These are phyloP conservation scores for Portunus trituberculatus DNA, from an alignment of 1,140 invertebrate genomes.

Conservation along the genomic window DNA sequence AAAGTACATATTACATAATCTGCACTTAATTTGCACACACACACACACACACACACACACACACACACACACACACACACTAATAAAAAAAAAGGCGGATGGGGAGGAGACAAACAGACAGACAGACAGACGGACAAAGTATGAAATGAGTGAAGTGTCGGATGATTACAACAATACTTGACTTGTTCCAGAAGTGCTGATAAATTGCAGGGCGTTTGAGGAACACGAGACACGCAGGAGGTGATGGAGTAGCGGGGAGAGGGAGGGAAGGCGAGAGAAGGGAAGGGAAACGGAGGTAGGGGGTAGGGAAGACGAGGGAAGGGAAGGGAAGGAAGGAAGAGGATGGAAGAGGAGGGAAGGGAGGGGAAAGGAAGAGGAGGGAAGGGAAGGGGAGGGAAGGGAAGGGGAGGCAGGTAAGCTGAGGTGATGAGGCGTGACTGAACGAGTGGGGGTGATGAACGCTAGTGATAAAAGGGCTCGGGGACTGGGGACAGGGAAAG, in stretches of 20 bases:
- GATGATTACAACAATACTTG: background rate
- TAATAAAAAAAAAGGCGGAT: background rate
- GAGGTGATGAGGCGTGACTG: background rate
- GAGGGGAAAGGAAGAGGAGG: background rate
- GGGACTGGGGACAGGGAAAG: too few relatives aligned
- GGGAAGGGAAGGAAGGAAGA: background rate
- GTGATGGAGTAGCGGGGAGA: background rate
- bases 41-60: slow-evolving; percentile 10
- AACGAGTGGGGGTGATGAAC: too few relatives aligned
- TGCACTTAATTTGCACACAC: background rate
- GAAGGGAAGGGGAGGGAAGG: background rate
- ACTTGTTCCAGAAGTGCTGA: background rate
- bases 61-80: background rate
- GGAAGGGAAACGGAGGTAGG: background rate
- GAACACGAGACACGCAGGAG: background rate
- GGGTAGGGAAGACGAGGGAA: background rate
- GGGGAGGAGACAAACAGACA: background rate
- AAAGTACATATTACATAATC: background rate
- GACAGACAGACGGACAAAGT: background rate
- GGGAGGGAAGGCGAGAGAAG: background rate
- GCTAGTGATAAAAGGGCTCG: too few relatives aligned
- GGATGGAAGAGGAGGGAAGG: background rate
- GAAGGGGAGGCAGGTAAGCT: background rate
- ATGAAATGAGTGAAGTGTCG: background rate
- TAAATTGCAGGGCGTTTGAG: background rate